These are phyloP conservation scores for Capricornis sumatraensis DNA, from an alignment of 2,113 vertebrate species.

Conservation along the genomic window DNA sequence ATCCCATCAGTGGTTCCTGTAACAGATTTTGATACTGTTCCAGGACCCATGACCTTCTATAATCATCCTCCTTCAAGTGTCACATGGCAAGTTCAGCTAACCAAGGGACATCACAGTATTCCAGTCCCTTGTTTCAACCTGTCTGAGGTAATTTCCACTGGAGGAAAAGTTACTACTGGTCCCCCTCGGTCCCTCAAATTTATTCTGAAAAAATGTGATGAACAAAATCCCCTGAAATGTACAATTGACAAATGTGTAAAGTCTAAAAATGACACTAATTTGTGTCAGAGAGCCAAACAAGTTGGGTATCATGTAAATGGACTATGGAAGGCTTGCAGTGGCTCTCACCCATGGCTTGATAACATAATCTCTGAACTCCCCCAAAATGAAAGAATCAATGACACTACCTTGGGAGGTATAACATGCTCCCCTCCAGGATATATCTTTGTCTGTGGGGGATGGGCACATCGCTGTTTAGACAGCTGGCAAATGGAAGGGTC, in stretches of 20 bases:
- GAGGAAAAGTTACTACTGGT: not conserved
- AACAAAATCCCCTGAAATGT: not conserved
- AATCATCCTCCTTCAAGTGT: not conserved
- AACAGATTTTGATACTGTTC: not conserved
- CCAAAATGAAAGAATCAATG: not conserved
- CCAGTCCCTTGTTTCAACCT: not conserved
- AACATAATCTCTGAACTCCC: not conserved
- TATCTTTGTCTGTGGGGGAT: not conserved
- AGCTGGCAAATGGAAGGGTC: not conserved
- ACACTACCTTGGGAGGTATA: not conserved
- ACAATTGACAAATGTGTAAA: not conserved
- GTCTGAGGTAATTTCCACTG: not conserved
- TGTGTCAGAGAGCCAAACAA: not conserved
- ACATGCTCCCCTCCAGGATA: not conserved
- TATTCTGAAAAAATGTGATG: not conserved
- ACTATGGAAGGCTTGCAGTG: not conserved
- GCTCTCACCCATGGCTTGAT: not conserved
- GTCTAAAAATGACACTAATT: not conserved
- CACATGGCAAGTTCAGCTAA: not conserved
- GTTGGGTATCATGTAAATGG: not conserved
- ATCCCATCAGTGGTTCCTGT: not conserved
- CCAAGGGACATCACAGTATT: fast-evolving
- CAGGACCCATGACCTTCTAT: not conserved
- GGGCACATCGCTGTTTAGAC: not conserved
- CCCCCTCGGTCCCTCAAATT: not conserved